Evolutionary conservation across 2,888 invertebrate species (phyloP).

Genomic region (Sicus ferrugineus): DNA sequence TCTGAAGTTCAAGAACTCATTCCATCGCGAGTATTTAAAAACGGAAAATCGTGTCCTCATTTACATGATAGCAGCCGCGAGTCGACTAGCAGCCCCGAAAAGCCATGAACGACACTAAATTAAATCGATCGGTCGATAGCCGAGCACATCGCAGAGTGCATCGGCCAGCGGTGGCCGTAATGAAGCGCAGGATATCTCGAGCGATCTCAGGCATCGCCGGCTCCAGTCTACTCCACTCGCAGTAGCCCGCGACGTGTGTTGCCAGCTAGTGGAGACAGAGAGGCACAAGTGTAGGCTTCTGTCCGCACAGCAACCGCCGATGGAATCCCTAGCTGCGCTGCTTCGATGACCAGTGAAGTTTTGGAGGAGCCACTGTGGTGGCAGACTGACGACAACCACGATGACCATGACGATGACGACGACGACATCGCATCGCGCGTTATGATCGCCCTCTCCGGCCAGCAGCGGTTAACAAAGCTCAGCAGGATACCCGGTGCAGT

Average conservation of each 20-base stretch:
- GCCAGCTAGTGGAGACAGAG: background rate
- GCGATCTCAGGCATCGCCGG: background rate
- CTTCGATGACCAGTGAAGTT: background rate
- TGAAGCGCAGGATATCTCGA: constrained; percentile 18
- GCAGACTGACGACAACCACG: background rate
- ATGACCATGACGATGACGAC: constrained; percentile 20
- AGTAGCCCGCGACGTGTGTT: background rate
- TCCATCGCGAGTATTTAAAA: background rate
- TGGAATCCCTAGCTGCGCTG: background rate
- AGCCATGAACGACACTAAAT: constrained; percentile 9
- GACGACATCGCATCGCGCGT: constrained; percentile 28
- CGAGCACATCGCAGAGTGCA: background rate
- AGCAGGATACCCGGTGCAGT: constrained; percentile 22
- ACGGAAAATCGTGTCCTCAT: constrained; percentile 29
- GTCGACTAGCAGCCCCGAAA: background rate
- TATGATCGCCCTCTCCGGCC: constrained; percentile 25
- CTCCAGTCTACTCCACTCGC: background rate
- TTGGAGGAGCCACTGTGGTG: background rate
- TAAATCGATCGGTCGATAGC: constrained; percentile 21
- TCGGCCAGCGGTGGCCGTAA: background rate
- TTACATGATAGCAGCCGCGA: constrained; percentile 24
- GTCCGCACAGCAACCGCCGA: background rate
- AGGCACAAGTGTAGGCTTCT: constrained; percentile 23
- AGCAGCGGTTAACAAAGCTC: constrained; percentile 30
- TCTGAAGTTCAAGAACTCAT: constrained; percentile 24